These are phyloP conservation scores for Cerastoderma edule DNA, from an alignment of 2,888 invertebrate species.

Conservation along the genomic window DNA sequence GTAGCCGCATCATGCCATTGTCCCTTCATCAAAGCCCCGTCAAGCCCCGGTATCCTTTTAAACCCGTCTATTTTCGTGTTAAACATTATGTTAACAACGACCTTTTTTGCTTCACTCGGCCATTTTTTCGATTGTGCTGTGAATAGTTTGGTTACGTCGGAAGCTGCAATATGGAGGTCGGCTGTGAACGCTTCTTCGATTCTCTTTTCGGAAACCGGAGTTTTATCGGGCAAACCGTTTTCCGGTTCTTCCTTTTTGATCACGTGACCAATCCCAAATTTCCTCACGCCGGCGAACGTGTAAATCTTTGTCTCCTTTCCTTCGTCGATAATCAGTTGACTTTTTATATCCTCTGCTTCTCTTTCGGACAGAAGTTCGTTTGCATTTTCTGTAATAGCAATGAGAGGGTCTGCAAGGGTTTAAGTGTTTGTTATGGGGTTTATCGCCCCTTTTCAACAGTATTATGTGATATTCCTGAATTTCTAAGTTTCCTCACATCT, in stretches of 20 bases:
- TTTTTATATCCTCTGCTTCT: background rate
- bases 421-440: background rate
- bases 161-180: constrained; percentile 9
- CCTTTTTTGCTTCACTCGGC: constrained; percentile 24
- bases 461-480: too few relatives aligned
- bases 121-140: background rate
- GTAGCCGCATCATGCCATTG: background rate
- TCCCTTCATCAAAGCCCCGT: background rate
- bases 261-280: constrained; percentile 39
- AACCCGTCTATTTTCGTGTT: background rate
- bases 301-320: background rate
- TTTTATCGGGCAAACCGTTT: background rate
- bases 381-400: background rate
- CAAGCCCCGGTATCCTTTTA: background rate
- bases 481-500: too few relatives aligned
- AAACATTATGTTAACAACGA: constrained; percentile 31
- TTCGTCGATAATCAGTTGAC: constrained; percentile 22
- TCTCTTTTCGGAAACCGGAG: background rate
- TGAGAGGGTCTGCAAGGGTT: background rate
- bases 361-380: background rate
- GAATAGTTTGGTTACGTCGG: background rate
- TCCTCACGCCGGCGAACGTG: background rate
- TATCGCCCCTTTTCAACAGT: too few relatives aligned
- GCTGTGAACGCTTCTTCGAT: constrained; percentile 4
- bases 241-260: constrained; percentile 25